Conservation (phyloP, 2,888 invertebrate genomes). For the Andrena bucephala region DNA sequence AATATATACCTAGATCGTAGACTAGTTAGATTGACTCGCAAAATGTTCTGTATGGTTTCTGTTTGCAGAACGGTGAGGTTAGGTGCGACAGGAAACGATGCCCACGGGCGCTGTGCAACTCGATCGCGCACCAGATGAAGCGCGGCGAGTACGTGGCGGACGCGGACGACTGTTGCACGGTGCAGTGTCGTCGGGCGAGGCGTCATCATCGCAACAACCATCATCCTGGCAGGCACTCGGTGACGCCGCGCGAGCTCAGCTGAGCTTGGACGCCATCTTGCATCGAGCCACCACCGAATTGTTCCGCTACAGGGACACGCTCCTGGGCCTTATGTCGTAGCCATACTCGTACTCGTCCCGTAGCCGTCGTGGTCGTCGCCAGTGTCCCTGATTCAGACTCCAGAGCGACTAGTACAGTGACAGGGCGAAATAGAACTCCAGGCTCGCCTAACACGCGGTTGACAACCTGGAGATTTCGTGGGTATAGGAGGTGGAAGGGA, state of each 20-base stretch:
- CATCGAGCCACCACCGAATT: slow-evolving; percentile 45
- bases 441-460: background rate
- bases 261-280: slow-evolving; percentile 67
- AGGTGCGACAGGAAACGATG: slow-evolving; percentile 93
- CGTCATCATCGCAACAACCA: slow-evolving; percentile 86
- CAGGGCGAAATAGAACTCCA: background rate
- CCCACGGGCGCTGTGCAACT: slow-evolving; percentile 90
- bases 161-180: slow-evolving; percentile 87
- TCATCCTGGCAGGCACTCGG: slow-evolving; percentile 74
- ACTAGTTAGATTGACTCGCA: too few relatives aligned
- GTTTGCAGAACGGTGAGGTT: slow-evolving; percentile 91
- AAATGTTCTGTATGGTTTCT: slow-evolving; percentile 29
- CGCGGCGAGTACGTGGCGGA: slow-evolving; percentile 81
- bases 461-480: background rate
- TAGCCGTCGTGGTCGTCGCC: slow-evolving; percentile 31
- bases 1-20: too few relatives aligned
- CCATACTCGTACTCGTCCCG: slow-evolving; percentile 22
- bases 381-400: slow-evolving; percentile 21
- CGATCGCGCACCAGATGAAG: slow-evolving; percentile 84
- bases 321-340: slow-evolving; percentile 37
- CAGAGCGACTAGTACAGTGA: slow-evolving; percentile 19
- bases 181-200: slow-evolving; percentile 85
- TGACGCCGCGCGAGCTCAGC: slow-evolving; percentile 79
- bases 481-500: background rate
- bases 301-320: slow-evolving; percentile 50